phyloP scores from a whole-genome alignment of 2,113 vertebrate genomes.

The Hippocampus comes region DNA sequence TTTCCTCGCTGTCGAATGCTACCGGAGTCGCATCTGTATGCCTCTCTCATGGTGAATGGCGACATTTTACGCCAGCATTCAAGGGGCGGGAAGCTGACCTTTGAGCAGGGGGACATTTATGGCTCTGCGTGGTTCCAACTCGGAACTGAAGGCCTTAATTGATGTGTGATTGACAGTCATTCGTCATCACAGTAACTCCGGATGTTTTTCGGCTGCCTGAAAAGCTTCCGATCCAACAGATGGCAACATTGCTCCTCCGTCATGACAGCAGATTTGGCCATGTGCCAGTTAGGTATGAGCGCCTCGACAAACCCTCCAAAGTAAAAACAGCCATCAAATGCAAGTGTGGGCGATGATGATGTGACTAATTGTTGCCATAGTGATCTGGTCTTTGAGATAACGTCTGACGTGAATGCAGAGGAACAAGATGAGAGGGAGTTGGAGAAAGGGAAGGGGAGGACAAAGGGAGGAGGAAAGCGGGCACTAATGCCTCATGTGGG shows the following conservation, averaged over 20 bases:
- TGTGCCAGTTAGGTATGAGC: slow-evolving; percentile 46
- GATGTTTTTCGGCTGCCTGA: slow-evolving; percentile 42
- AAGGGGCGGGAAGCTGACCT: slow-evolving; percentile 27
- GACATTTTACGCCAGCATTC: slow-evolving; percentile 27
- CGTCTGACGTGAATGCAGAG: slow-evolving; percentile 39
- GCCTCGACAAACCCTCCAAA: slow-evolving; percentile 53
- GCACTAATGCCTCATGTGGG: slow-evolving; percentile 40
- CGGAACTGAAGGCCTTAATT: slow-evolving; percentile 46
- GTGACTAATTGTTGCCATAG: slow-evolving; percentile 74
- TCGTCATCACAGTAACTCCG: slow-evolving; percentile 47
- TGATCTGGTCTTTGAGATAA: slow-evolving; percentile 65
- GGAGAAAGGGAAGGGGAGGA: slow-evolving; percentile 13
- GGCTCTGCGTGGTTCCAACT: slow-evolving; percentile 23
- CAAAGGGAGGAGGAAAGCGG: slow-evolving; percentile 25
- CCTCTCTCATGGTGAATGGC: slow-evolving; percentile 21
- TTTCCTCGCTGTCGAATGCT: slow-evolving; percentile 25
- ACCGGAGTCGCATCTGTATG: slow-evolving; percentile 21
- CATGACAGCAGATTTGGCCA: slow-evolving; percentile 49
- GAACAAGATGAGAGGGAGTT: slow-evolving; percentile 25
- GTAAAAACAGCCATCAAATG: slow-evolving; percentile 69
- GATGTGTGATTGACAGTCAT: slow-evolving; percentile 54
- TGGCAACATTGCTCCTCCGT: slow-evolving; percentile 73
- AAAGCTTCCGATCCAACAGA: slow-evolving; percentile 67
- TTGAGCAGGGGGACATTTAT: slow-evolving; percentile 12
- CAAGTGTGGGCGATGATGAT: slow-evolving; percentile 64